phyloP scores from a whole-genome alignment of 2,113 vertebrate genomes.

The Arvicanthis niloticus region DNA sequence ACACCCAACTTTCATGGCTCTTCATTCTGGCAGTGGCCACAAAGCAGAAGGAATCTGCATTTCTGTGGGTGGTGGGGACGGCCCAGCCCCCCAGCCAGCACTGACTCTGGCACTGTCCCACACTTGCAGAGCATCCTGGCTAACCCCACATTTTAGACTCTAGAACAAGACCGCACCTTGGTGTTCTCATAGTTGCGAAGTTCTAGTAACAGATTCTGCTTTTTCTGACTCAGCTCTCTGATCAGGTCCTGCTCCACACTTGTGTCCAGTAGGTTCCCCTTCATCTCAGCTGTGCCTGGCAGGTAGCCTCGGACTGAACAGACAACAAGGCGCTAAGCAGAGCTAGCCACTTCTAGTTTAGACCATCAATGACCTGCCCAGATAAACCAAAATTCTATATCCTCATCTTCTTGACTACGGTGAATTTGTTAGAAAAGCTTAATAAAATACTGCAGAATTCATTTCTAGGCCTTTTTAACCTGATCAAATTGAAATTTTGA shows the following conservation, averaged over 20 bases:
- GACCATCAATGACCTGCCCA: background rate
- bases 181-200: conserved; percentile 95
- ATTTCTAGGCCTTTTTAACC: background rate
- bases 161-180: conserved; percentile 87
- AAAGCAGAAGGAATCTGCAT: background rate
- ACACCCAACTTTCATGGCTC: background rate
- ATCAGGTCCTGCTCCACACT: conserved; percentile 95
- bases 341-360: background rate
- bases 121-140: background rate
- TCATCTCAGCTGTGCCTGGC: conserved; percentile 93
- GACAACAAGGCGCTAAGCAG: background rate
- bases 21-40: background rate
- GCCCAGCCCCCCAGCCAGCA: background rate
- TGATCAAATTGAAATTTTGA: conserved; percentile 27
- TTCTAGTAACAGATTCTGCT: conserved; percentile 96
- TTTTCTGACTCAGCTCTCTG: conserved; percentile 96
- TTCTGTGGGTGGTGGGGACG: fast-evolving
- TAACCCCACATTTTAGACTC: no score
- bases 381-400: background rate
- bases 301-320: conserved; percentile 95
- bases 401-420: background rate
- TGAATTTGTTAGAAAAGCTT: background rate
- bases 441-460: background rate
- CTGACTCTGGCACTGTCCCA: background rate
- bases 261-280: conserved; percentile 94